Base-by-base conservation (phyloP, 2,113 vertebrate species). In the Romanogobio albipinnatus region DNA sequence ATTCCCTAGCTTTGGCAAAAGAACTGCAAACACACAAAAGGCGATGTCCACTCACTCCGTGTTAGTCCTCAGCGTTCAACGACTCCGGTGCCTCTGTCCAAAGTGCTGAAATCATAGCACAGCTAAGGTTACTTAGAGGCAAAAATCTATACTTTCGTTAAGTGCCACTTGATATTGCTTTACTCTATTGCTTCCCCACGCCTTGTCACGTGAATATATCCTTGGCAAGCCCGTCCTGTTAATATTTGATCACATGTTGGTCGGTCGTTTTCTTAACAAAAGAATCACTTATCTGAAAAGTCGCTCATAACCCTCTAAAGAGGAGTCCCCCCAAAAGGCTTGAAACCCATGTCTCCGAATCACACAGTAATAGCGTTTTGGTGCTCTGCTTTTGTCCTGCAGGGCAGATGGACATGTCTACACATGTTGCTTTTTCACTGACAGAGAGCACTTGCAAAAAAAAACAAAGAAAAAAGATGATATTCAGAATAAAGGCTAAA, bases 191-290 rank as follows among this genome's bases (percentile, higher is more conserved):
- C 94, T 94, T 95, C 93, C 94, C 92, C 94, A 94, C 94, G 93
- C 94, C 92, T 93, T 91, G 96, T 97, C 96, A 97, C 96, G 96
- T 97, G 96, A 93, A 94, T 91, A 92, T 90, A 87, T 93, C 91
- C 93, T 93, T 94, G 93, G 93, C 95, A 96, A 95, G 95, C 90
- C 93, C 90, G 95, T 95, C 94, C 94, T 93, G 95, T 95, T 95
- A 95, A 95, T 94, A 96, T 96, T 93, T 94, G 94, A 96, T 96
- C 95, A 96, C 96, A 97, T 95, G 95, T 95, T 93, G 93, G 93
- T 91, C 92, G 94, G 94, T 95, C 93, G 94, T 93, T 94, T 95
- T 94, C 91, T 93, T 92, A 90, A 93, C 84, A 91, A 91, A 91
- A 91, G 89, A 88, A 92, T 89, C 90, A 86, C 89, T 86, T 92